These are phyloP conservation scores for Rhadina sibilatrix DNA, from an alignment of 2,113 vertebrate species.

Conservation along the genomic window DNA sequence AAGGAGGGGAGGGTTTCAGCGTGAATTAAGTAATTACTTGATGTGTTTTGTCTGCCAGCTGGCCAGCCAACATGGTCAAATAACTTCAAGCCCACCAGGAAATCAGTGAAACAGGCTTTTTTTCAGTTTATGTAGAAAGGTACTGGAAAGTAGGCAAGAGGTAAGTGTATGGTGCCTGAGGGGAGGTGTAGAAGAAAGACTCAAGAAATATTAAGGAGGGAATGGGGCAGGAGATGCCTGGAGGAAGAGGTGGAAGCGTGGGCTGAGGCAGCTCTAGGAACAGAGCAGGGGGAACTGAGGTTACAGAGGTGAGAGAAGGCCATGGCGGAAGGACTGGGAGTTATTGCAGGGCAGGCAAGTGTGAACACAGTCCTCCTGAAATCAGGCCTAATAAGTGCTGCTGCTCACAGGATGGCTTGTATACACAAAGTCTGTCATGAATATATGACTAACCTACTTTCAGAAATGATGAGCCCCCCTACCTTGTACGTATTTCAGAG, in stretches of 20 bases:
- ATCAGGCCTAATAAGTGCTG: not conserved
- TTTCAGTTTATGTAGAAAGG: not conserved
- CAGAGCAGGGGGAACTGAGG: not conserved
- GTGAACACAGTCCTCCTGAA: not conserved
- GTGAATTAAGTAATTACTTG: slow-evolving; percentile 46
- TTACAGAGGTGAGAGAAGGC: not conserved
- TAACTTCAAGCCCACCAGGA: not conserved
- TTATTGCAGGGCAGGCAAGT: not conserved
- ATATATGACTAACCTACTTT: not conserved
- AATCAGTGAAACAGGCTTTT: not conserved
- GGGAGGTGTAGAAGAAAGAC: not conserved
- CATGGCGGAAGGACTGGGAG: not conserved
- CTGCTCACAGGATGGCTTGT: not conserved
- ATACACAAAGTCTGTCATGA: not conserved
- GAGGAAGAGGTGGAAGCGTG: not conserved
- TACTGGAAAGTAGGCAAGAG: not conserved
- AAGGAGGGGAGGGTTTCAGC: not conserved
- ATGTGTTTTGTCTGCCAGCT: slow-evolving; percentile 47
- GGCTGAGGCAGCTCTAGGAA: not conserved
- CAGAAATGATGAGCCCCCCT: not conserved
- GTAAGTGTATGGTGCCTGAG: not conserved
- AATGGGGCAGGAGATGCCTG: not conserved
- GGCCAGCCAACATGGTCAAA: not conserved
- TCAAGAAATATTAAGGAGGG: not conserved
- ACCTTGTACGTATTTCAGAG: not conserved